Evolutionary conservation across 2,888 invertebrate genomes (phyloP).

Genomic region (Drosophila nigricruria): DNA sequence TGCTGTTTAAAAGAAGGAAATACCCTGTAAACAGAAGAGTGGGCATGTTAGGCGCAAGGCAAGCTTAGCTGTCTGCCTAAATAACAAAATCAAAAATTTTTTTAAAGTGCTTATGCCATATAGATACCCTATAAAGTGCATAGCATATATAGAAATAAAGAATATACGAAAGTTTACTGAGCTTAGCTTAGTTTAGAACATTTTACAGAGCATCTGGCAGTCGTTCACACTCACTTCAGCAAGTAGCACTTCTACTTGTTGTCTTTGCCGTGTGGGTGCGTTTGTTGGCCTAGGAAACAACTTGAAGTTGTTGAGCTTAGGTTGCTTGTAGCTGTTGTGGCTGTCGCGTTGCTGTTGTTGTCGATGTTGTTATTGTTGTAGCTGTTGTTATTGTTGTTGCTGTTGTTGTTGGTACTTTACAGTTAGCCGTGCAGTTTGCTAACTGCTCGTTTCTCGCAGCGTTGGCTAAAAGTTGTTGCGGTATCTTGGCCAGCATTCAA

Average conservation of each 20-base stretch:
- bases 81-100: no score
- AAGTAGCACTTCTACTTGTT: conserved; percentile 7
- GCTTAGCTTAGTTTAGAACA: neutral
- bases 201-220: neutral
- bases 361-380: conserved; percentile 23
- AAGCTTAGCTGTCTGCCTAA: neutral
- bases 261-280: conserved; percentile 52
- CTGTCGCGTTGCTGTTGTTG: conserved; percentile 45
- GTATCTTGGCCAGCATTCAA: conserved; percentile 57
- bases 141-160: no score
- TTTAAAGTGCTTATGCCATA: no score
- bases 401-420: conserved; percentile 48
- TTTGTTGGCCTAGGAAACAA: conserved; percentile 70
- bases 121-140: neutral
- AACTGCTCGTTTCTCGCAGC: conserved; percentile 54
- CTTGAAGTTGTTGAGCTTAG: conserved; percentile 73
- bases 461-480: conserved; percentile 66
- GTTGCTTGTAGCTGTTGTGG: conserved; percentile 76
- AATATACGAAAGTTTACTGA: no score
- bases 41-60: neutral
- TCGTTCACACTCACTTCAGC: neutral
- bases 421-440: conserved; percentile 78
- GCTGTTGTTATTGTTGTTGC: conserved; percentile 30
- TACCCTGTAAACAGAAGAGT: neutral
- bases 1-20: neutral